Percentiles rank a stretch among this genome's conserved stretches.
These are phyloP conservation scores for Barnardius zonarius DNA, from an alignment of 2,113 vertebrate genomes.

Conservation along the genomic window DNA sequence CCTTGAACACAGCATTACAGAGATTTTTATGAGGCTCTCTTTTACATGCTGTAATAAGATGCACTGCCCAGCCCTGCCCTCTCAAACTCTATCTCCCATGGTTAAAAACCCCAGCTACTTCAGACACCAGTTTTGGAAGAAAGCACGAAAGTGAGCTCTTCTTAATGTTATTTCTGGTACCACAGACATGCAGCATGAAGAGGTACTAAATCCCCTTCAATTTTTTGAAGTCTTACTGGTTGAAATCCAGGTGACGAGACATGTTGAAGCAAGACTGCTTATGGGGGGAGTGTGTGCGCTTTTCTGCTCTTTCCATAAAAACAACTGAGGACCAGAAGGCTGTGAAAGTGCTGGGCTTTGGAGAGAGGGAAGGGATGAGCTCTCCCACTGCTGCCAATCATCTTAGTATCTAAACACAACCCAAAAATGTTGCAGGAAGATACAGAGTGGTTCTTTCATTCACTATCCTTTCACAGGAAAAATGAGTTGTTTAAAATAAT, in stretches of 20 bases:
- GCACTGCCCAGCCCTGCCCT: not conserved
- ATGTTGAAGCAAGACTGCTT: not conserved
- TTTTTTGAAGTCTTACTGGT: not conserved
- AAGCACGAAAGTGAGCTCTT: not conserved
- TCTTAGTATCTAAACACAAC: not conserved
- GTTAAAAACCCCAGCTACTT: not conserved
- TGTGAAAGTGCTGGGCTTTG: not conserved
- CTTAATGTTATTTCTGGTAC: not conserved
- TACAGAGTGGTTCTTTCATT: slow-evolving; percentile 2
- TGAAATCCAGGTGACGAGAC: not conserved
- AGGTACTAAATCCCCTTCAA: not conserved
- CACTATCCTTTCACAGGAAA: not conserved
- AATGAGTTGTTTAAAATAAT: slow-evolving; percentile 9
- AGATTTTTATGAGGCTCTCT: not conserved
- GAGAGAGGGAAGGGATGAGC: not conserved
- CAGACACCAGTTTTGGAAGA: not conserved
- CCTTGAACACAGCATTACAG: not conserved
- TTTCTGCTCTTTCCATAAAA: not conserved
- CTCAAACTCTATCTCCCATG: not conserved
- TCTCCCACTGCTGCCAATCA: not conserved
- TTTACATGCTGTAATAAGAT: not conserved
- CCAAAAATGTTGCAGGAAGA: not conserved
- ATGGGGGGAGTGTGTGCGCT: not conserved
- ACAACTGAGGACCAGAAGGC: not conserved
- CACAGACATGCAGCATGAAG: not conserved